Evolutionary conservation across 2,797 vertebrate genomes (phyloP), one percentile per base, ranked within the genome.

Genomic region (Microtus obscurus): DNA sequence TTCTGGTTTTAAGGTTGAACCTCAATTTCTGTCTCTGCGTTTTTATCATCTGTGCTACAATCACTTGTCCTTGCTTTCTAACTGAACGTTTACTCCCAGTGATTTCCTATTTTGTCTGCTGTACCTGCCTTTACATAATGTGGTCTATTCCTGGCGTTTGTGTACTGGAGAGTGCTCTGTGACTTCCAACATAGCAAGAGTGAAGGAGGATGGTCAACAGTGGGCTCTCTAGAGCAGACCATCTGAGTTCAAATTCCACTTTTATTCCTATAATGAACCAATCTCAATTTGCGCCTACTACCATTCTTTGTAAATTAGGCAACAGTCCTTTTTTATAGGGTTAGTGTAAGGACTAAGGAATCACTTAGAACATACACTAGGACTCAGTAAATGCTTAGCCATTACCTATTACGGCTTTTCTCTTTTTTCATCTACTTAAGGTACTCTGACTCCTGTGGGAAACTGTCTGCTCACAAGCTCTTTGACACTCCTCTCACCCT

Each of bases 51-150:
- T 6, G 56, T 21, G 19, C 56, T 56, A 56, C 56, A 91, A 71
- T 78, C 14, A 43, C n/a, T 63, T 90, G 23, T 45, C 82, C 86
- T 83, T 78, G 14, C 94, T 95, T 81, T 31, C 61, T 67, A 90
- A 45, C 27, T 69, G 77, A 93, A 48, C 37, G 31, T 8, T 83
- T 61, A 27, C 77, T 81, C 82, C 31, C 53, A 73, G 34, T 21
- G 74, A 71, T 74, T 74, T 71, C 59, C 74, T 82, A 93, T 53
- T 93, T 40, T 91, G 37, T 34, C 19, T 88, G 31, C 8, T 78
- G 45, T 85, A 94, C 89, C 37, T 90, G 31, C 25, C 40, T 74
- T 92, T 91, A 89, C 29, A 13, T 85, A 63, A 37, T 86, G 45
- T 61, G 87, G 56, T 93, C 34, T n/a, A 74, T 34, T 87, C 74